A percentile compares a stretch with the other conserved stretches of the same genome.
Conservation (phyloP, 2,888 invertebrate species). For the Pecten maximus region DNA sequence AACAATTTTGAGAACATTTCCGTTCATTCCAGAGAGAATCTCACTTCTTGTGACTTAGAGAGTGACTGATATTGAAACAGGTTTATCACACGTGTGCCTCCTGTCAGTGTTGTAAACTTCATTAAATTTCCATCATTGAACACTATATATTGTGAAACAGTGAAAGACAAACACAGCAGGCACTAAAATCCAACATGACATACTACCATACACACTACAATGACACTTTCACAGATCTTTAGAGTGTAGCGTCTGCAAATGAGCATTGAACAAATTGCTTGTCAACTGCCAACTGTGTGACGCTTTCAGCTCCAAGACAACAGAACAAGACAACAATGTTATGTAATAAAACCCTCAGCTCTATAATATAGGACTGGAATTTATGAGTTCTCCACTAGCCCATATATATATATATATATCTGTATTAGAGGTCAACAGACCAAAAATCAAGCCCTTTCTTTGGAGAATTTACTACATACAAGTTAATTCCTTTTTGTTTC, state of each 20-base stretch:
- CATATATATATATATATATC: no score
- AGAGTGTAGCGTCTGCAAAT: background rate
- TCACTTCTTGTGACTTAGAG: background rate
- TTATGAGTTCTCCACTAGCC: background rate
- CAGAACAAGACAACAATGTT: background rate
- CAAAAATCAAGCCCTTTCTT: background rate
- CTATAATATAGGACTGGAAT: background rate
- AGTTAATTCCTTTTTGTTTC: background rate
- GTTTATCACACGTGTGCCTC: background rate
- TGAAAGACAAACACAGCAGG: background rate
- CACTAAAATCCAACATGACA: background rate
- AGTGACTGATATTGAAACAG: background rate
- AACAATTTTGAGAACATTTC: background rate
- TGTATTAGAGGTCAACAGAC: background rate
- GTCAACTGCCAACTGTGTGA: conserved; percentile 20
- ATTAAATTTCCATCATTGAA: background rate
- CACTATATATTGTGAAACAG: no score
- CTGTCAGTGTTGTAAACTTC: background rate
- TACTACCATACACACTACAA: background rate
- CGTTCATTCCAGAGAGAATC: background rate
- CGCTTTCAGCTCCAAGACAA: background rate
- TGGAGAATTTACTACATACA: background rate
- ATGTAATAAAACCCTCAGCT: background rate
- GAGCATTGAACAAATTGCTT: background rate
- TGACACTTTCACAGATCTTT: background rate